Percentiles rank a stretch among this genome's conserved stretches.
Conservation (phyloP, 1,140 invertebrate genomes). For the Pseudomyrmex sp. region DNA sequence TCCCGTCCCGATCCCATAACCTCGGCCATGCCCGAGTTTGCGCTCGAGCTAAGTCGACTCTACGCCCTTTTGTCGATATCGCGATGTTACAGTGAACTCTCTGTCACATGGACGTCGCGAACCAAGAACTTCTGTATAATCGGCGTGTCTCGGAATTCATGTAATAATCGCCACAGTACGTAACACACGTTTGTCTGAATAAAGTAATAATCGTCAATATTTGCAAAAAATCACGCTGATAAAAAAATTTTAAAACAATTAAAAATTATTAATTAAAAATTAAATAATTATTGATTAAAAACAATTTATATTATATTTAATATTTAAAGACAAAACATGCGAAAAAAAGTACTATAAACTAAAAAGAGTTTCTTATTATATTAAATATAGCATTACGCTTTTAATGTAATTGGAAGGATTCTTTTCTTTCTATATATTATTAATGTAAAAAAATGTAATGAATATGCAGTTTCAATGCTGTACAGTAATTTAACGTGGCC, state of each 20-base stretch:
- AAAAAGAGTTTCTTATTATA: not conserved
- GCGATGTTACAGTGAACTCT: constrained; percentile 58
- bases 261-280: too few relatives aligned
- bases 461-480: not conserved
- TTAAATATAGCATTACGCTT: not conserved
- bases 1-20: constrained; percentile 49
- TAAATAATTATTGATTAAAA: too few relatives aligned
- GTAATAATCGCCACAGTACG: not conserved
- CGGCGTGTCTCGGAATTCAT: not conserved
- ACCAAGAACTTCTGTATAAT: not conserved
- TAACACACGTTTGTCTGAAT: not conserved
- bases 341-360: not conserved
- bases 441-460: not conserved
- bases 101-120: constrained; percentile 7
- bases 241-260: too few relatives aligned
- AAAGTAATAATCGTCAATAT: not conserved
- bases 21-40: constrained; percentile 55
- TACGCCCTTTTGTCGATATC: constrained; percentile 59
- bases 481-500: constrained; percentile 1
- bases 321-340: too few relatives aligned
- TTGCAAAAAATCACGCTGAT: not conserved
- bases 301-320: too few relatives aligned
- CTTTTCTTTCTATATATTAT: not conserved
- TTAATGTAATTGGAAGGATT: not conserved
- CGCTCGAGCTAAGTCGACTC: constrained; percentile 52